phyloP scores from a whole-genome alignment of 2,797 vertebrate species.

The Macroramphosus scolopax region DNA sequence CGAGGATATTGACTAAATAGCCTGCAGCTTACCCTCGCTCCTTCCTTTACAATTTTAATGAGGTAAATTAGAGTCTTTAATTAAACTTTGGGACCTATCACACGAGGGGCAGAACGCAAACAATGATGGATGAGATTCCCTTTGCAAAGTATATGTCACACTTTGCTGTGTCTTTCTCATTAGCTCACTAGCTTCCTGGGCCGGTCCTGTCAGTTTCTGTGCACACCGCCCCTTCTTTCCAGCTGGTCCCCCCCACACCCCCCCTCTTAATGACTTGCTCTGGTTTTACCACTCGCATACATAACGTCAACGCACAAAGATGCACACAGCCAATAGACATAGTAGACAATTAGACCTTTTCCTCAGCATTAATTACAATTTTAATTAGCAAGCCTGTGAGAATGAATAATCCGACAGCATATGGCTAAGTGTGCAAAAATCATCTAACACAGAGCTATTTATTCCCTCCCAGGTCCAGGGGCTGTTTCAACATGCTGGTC shows the following conservation, averaged over 20 bases:
- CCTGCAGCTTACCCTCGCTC: constrained; percentile 18
- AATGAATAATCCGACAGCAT: constrained; percentile 69
- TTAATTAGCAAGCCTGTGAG: constrained; percentile 70
- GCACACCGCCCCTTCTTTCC: no score
- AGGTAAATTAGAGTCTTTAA: constrained; percentile 56
- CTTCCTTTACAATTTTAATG: constrained; percentile 46
- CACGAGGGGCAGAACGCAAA: constrained; percentile 11
- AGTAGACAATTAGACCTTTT: constrained; percentile 31
- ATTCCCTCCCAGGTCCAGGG: constrained; percentile 54
- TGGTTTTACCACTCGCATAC: no score
- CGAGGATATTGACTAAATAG: neutral
- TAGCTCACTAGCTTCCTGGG: constrained; percentile 12
- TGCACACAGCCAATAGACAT: neutral
- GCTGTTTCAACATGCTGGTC: constrained; percentile 61
- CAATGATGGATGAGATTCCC: constrained; percentile 33
- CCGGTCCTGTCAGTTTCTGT: no score
- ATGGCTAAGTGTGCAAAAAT: constrained; percentile 64
- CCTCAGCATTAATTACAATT: constrained; percentile 71
- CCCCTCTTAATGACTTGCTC: no score
- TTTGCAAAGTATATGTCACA: constrained; percentile 29
- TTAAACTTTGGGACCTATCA: constrained; percentile 46
- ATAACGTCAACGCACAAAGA: neutral
- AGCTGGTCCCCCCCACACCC: no score
- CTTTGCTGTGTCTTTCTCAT: constrained; percentile 36
- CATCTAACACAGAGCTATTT: constrained; percentile 67